A percentile compares a stretch with the other conserved stretches of the same genome.
Conservation (phyloP, 1,140 invertebrate genomes). For the Amphibalanus amphitrite region DNA sequence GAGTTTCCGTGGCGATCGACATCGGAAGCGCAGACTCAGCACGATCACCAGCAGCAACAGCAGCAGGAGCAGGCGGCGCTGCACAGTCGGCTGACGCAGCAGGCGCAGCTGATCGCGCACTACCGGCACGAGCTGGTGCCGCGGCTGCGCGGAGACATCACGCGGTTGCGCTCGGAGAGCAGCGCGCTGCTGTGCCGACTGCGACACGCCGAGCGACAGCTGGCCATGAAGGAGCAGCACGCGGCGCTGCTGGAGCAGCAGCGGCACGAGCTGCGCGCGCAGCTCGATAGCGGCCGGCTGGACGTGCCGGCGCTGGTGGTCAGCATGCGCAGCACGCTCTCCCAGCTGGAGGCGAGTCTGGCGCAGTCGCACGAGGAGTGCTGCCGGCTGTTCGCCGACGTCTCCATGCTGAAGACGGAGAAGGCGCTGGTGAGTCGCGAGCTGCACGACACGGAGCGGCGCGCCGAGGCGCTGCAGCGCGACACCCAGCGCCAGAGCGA, state of each 20-base stretch:
- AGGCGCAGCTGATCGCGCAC: constrained; percentile 1
- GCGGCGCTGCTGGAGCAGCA: neutral
- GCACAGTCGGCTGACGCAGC: neutral
- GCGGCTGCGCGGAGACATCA: neutral
- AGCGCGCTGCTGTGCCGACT: neutral
- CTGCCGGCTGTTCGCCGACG: neutral
- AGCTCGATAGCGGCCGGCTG: neutral
- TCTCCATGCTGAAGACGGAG: neutral
- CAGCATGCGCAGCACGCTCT: neutral
- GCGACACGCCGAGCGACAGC: neutral
- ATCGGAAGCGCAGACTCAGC: neutral
- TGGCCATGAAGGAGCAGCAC: neutral
- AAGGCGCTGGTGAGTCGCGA: neutral
- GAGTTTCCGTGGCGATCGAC: neutral
- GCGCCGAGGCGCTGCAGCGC: neutral
- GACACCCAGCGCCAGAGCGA: neutral
- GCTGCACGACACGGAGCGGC: neutral
- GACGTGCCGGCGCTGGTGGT: neutral
- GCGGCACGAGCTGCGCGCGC: neutral
- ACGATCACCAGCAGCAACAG: neutral
- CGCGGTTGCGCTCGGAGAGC: neutral
- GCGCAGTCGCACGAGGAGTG: neutral
- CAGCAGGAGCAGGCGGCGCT: constrained; percentile 14
- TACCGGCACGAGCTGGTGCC: constrained; percentile 4
- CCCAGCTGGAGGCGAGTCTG: neutral